Conservation (phyloP, 2,888 invertebrate species). For the Prosapia bicincta region DNA sequence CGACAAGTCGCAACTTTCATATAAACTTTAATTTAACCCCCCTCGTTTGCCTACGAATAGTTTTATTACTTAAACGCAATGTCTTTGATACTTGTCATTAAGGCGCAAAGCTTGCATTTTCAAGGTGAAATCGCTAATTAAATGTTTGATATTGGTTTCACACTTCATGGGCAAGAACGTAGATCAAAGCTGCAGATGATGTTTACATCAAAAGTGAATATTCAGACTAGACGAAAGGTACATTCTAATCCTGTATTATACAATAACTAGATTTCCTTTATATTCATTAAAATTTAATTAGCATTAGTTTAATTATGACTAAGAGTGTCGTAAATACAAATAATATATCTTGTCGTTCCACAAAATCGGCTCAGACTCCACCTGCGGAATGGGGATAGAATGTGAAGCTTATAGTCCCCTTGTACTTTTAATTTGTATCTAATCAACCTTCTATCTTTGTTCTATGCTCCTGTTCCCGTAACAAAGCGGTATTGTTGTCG, state of each 20-base stretch:
- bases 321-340: too few relatives aligned
- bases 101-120: background rate
- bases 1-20: background rate
- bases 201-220: too few relatives aligned
- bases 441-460: background rate
- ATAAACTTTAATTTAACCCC: background rate
- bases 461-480: background rate
- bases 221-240: too few relatives aligned
- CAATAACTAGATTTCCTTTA: too few relatives aligned
- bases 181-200: too few relatives aligned
- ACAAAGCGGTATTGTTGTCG: background rate
- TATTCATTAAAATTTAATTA: too few relatives aligned
- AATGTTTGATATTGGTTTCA: background rate
- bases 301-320: too few relatives aligned
- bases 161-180: too few relatives aligned
- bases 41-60: background rate
- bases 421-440: background rate
- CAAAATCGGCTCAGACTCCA: background rate
- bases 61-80: background rate
- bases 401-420: background rate
- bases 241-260: too few relatives aligned
- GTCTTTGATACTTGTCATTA: background rate
- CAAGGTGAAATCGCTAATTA: background rate
- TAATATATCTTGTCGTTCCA: too few relatives aligned
- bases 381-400: background rate